phyloP scores from a whole-genome alignment of 23 tunicate species.

The Trididemnum nubilum region DNA sequence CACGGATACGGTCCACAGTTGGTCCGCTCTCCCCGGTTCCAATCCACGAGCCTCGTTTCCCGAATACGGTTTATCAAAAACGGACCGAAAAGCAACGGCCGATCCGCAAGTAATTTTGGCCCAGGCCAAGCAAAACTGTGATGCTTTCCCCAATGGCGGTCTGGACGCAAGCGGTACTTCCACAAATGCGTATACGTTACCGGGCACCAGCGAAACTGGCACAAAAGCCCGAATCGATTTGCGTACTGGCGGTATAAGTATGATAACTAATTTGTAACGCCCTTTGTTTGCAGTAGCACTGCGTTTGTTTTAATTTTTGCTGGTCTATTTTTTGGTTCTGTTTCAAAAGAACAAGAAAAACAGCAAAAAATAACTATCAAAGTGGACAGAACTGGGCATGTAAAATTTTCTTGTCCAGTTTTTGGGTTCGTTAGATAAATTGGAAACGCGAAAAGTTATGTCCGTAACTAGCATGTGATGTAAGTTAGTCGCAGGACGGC shows the following conservation, averaged over 20 bases:
- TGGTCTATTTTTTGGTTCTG: too few relatives aligned
- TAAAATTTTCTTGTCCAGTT: too few relatives aligned
- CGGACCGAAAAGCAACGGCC: slow-evolving; percentile 12
- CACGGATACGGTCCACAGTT: slow-evolving; percentile 75
- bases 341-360: too few relatives aligned
- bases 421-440: too few relatives aligned
- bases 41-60: slow-evolving; percentile 70
- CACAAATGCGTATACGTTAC: slow-evolving; percentile 60
- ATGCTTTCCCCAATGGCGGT: neutral
- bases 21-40: slow-evolving; percentile 78
- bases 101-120: slow-evolving; percentile 63
- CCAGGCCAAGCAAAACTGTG: slow-evolving; percentile 11
- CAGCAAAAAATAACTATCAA: too few relatives aligned
- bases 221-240: slow-evolving; percentile 92
- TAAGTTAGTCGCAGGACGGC: too few relatives aligned
- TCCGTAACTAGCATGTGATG: too few relatives aligned
- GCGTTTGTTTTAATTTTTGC: too few relatives aligned
- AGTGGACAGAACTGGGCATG: too few relatives aligned
- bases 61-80: slow-evolving; percentile 32
- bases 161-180: neutral
- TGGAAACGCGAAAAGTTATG: too few relatives aligned
- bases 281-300: too few relatives aligned
- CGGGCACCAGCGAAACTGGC: slow-evolving; percentile 86
- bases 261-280: slow-evolving; percentile 90
- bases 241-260: slow-evolving; percentile 78